These are phyloP conservation scores for Heptranchias perlo DNA, from an alignment of 2,113 vertebrate species.

Conservation along the genomic window DNA sequence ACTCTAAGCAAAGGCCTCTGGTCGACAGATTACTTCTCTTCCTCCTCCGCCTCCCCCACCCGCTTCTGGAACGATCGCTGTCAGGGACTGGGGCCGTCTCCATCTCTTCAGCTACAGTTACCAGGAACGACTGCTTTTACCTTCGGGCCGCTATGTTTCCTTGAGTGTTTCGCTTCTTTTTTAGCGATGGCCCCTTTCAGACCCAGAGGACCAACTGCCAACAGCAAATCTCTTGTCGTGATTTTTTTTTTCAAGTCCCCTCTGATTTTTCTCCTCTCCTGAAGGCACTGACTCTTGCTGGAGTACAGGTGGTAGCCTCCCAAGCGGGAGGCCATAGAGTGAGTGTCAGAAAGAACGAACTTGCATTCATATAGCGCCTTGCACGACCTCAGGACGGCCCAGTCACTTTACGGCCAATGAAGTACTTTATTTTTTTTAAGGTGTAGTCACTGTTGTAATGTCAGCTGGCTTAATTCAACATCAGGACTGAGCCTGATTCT, in stretches of 20 bases:
- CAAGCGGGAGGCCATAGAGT: not conserved
- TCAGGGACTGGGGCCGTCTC: not conserved
- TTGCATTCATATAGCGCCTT: not conserved
- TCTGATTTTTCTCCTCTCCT: not conserved
- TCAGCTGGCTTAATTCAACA: not conserved
- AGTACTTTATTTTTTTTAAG: not conserved
- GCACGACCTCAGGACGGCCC: not conserved
- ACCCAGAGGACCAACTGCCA: not conserved
- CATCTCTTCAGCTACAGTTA: not conserved
- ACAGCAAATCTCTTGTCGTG: not conserved
- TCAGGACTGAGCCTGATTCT: no score
- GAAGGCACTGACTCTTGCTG: not conserved
- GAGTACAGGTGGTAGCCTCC: not conserved
- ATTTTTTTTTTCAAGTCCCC: not conserved
- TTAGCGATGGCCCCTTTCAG: not conserved
- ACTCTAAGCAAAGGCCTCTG: not conserved
- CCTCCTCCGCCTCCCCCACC: no score
- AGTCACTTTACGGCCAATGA: not conserved
- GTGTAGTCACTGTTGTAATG: not conserved
- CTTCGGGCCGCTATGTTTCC: no score
- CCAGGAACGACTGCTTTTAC: not conserved
- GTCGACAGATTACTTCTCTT: no score
- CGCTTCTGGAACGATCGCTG: not conserved
- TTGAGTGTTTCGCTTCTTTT: not conserved
- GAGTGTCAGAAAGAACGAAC: not conserved